Evolutionary conservation across 2,888 invertebrate genomes (phyloP).

Genomic region (Oscheius sp.): DNA sequence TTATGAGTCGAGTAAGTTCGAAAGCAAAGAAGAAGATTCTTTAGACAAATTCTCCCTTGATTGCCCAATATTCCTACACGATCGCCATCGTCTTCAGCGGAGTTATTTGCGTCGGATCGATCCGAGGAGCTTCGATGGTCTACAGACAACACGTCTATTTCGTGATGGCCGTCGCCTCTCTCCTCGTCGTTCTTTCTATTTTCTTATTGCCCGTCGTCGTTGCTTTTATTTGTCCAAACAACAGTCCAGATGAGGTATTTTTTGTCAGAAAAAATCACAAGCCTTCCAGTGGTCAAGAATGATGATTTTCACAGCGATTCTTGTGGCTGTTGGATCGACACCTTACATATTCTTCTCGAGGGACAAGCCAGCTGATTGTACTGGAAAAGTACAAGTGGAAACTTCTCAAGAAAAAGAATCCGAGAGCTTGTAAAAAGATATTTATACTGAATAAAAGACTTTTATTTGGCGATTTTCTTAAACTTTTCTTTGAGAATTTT

Average conservation of each 20-base stretch:
- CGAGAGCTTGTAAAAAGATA: too few species aligned
- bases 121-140: constrained; percentile 55
- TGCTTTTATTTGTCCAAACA: constrained; percentile 38
- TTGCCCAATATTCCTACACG: constrained; percentile 56
- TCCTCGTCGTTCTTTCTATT: constrained; percentile 35
- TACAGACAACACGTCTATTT: constrained; percentile 33
- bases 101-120: constrained; percentile 54
- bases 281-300: constrained; percentile 12
- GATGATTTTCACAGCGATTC: not conserved
- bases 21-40: not conserved
- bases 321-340: not conserved
- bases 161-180: constrained; percentile 43
- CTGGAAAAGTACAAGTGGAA: not conserved
- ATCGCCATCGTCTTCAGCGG: constrained; percentile 50
- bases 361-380: constrained; percentile 6
- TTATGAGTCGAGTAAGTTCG: constrained; percentile 42
- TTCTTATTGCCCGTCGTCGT: constrained; percentile 38
- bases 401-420: too few species aligned
- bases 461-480: too few species aligned
- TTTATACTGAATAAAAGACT: too few species aligned
- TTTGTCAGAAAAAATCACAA: not conserved
- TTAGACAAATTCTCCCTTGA: constrained; percentile 11
- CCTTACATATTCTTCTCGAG: constrained; percentile 5
- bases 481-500: too few species aligned
- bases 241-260: constrained; percentile 37